Evolutionary conservation across 2,113 vertebrate genomes (phyloP).

Genomic region (Daboia siamensis): DNA sequence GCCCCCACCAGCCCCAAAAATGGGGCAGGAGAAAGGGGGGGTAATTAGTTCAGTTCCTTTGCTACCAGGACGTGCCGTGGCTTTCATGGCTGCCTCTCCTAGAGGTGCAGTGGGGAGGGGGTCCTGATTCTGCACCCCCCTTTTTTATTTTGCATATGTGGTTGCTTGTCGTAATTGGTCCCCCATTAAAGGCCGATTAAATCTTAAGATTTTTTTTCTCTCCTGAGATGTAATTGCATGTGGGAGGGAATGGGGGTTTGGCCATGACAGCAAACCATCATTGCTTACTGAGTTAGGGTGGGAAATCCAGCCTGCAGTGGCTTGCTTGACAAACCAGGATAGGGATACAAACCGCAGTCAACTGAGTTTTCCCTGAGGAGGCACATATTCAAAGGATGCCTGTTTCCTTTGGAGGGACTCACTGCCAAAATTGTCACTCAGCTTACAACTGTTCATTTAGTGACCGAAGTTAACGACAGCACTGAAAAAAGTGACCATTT

Average conservation of each 20-base stretch:
- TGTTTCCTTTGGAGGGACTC: neutral
- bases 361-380: neutral
- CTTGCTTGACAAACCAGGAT: neutral
- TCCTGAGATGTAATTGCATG: neutral
- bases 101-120: neutral
- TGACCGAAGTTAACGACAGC: neutral
- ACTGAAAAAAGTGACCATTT: neutral
- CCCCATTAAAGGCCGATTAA: conserved; percentile 6
- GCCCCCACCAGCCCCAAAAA: neutral
- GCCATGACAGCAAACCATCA: neutral
- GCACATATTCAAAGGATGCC: too few species aligned
- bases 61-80: neutral
- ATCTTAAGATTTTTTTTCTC: neutral
- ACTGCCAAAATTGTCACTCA: neutral
- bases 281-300: neutral
- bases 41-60: neutral
- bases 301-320: neutral
- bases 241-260: neutral
- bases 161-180: neutral
- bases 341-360: neutral
- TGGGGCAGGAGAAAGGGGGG: conserved; percentile 2
- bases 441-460: neutral
- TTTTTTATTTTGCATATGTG: neutral
- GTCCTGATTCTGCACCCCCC: neutral
- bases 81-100: neutral